A percentile compares a stretch with the other conserved stretches of the same genome.
phyloP scores from a whole-genome alignment of 2,797 vertebrate genomes.

The Pangasius djambal region DNA sequence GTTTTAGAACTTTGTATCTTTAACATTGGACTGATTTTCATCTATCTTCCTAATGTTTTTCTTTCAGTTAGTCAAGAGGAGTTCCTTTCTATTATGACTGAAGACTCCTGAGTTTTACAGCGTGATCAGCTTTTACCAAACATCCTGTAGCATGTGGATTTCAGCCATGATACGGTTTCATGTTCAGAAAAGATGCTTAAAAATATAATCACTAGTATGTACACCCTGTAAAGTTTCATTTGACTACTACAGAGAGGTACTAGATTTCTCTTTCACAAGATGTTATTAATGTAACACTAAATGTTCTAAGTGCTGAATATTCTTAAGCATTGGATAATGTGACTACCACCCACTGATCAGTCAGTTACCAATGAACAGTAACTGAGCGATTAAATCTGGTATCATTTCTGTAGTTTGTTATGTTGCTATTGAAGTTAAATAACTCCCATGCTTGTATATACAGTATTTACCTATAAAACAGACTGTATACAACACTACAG shows the following conservation, averaged over 20 bases:
- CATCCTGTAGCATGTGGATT: neutral
- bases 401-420: neutral
- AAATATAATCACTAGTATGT: neutral
- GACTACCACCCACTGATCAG: neutral
- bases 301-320: neutral
- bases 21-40: conserved; percentile 2
- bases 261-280: neutral
- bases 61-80: conserved; percentile 59
- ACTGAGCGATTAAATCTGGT: neutral
- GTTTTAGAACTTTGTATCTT: neutral
- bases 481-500: neutral
- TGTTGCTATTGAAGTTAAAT: neutral
- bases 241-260: neutral
- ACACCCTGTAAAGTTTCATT: neutral
- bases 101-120: conserved; percentile 48
- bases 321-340: neutral
- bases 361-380: neutral
- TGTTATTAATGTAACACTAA: neutral
- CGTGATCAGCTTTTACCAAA: neutral
- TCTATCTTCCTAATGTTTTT: neutral
- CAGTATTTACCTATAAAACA: neutral
- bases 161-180: neutral
- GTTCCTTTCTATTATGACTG: conserved; percentile 59
- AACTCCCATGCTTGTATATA: neutral
- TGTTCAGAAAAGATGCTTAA: neutral